Percentiles rank a stretch among this genome's conserved stretches.
Evolutionary conservation across 2,888 invertebrate species (phyloP).

Genomic region (Dicranocentrus wangi): DNA sequence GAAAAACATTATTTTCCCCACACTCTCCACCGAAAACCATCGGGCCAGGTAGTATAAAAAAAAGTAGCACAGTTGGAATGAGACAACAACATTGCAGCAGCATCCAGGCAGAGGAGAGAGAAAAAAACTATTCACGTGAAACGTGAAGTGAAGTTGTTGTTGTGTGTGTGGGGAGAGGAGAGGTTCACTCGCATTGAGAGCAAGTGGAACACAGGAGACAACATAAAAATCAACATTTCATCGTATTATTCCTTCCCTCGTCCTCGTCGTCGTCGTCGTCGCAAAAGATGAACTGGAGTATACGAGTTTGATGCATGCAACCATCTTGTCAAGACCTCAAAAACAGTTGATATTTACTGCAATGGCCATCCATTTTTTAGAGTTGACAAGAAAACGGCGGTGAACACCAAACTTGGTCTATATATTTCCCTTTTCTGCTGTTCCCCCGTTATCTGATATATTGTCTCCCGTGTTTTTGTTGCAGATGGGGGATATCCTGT

Average conservation of each 20-base stretch:
- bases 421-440: too few species aligned
- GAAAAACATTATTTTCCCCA: conserved; percentile 5
- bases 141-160: neutral
- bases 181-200: neutral
- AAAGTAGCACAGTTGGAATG: too few species aligned
- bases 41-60: neutral
- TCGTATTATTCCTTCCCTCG: neutral
- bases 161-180: neutral
- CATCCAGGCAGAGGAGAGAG: neutral
- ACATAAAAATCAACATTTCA: conserved; percentile 15
- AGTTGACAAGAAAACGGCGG: too few species aligned
- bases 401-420: too few species aligned
- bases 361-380: neutral
- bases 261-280: conserved; percentile 3
- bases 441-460: too few species aligned
- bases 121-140: neutral
- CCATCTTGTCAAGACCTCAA: neutral
- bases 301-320: neutral
- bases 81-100: too few species aligned
- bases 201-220: too few species aligned
- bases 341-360: neutral
- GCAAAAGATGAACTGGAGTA: neutral
- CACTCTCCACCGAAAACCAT: neutral
- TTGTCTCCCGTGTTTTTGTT: too few species aligned
- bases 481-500: too few species aligned